These are phyloP conservation scores for Dendroctonus valens DNA, from an alignment of 1,140 invertebrate genomes.

Conservation along the genomic window DNA sequence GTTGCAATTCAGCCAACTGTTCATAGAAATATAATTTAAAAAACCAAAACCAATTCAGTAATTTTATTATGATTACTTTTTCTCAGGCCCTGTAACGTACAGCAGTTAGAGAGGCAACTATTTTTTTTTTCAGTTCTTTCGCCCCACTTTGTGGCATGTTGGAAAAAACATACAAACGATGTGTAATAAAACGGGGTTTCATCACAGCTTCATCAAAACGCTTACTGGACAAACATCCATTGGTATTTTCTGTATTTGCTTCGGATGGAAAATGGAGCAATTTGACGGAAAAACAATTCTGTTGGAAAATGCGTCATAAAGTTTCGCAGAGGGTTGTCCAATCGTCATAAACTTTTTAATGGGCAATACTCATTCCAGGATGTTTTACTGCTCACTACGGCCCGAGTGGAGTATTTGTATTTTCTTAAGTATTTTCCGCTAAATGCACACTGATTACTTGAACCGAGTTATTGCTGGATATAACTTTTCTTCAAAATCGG, in stretches of 20 bases:
- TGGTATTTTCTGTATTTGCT: conserved; percentile 19
- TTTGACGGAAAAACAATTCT: conserved; percentile 30
- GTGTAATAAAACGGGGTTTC: too few species aligned
- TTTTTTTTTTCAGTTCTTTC: too few species aligned
- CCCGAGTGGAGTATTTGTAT: conserved; percentile 28
- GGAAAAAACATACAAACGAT: too few species aligned
- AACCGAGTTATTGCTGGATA: conserved; percentile 3
- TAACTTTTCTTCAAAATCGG: conserved; percentile 8
- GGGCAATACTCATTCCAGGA: conserved; percentile 33
- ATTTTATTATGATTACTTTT: too few species aligned
- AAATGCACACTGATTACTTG: conserved; percentile 34
- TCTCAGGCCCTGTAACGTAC: too few species aligned
- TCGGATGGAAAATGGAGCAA: conserved; percentile 28
- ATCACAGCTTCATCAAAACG: conserved; percentile 2
- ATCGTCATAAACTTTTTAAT: conserved; percentile 36
- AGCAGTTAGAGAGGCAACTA: too few species aligned
- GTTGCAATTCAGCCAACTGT: too few species aligned
- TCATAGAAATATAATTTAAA: too few species aligned
- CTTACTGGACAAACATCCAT: not conserved
- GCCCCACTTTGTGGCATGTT: too few species aligned
- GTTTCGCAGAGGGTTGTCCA: conserved; percentile 35
- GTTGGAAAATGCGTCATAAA: conserved; percentile 31
- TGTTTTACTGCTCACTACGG: conserved; percentile 34
- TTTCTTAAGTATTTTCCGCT: conserved; percentile 35
- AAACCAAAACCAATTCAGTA: too few species aligned